phyloP scores from a whole-genome alignment of 1,140 invertebrate genomes.

The Drosophila arizonae region DNA sequence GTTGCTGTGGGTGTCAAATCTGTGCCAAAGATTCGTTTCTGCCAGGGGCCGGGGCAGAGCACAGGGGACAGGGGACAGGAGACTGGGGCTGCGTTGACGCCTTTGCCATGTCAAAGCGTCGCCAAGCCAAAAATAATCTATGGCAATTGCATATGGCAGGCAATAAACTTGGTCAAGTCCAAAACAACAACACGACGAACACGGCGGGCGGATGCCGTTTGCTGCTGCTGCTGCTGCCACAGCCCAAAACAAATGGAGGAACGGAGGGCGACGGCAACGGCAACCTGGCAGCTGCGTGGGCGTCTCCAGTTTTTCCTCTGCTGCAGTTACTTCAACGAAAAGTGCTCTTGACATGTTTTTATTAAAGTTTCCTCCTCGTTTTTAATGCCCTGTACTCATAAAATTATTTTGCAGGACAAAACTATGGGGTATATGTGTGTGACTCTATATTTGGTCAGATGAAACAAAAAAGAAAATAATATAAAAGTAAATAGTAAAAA shows the following conservation, averaged over 20 bases:
- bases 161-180: conserved; percentile 78
- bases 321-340: conserved; percentile 48
- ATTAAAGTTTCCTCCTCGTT: conserved; percentile 66
- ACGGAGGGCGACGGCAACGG: no score
- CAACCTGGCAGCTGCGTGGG: conserved; percentile 18
- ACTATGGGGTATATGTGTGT: background rate
- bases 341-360: conserved; percentile 79
- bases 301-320: conserved; percentile 27
- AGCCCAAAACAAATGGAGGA: background rate
- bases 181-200: conserved; percentile 56
- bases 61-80: background rate
- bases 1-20: conserved; percentile 48
- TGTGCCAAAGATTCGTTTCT: conserved; percentile 45
- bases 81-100: conserved; percentile 37
- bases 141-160: conserved; percentile 76
- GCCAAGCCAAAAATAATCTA: conserved; percentile 66
- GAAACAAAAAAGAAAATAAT: no score
- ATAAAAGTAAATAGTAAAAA: no score
- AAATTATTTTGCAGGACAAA: conserved; percentile 11
- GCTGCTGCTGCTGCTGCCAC: conserved; percentile 7
- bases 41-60: background rate
- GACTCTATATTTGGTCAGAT: no score
- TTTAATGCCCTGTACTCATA: conserved; percentile 13
- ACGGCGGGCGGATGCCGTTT: conserved; percentile 3
- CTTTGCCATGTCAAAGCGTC: conserved; percentile 52